A percentile compares a stretch with the other conserved stretches of the same genome.
Evolutionary conservation across 2,113 vertebrate genomes (phyloP).

Genomic region (Balaeniceps rex): DNA sequence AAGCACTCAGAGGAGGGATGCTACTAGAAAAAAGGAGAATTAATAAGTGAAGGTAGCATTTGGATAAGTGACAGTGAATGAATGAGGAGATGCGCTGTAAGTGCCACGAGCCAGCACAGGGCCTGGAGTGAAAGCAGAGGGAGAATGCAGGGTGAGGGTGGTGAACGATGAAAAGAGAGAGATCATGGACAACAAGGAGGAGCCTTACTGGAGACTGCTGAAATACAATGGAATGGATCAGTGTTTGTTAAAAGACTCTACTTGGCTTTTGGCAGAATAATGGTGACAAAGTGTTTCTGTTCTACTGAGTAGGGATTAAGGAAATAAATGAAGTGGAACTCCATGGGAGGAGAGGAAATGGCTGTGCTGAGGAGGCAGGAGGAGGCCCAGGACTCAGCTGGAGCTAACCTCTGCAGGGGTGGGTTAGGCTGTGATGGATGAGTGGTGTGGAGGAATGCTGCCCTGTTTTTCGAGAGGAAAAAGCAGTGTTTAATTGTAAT

Average conservation of each 20-base stretch:
- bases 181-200: neutral
- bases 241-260: constrained; percentile 4
- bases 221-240: neutral
- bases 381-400: neutral
- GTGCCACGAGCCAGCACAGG: neutral
- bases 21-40: constrained; percentile 7
- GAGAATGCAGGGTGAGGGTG: neutral
- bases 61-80: constrained; percentile 29
- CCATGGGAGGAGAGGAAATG: neutral
- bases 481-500: neutral
- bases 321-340: constrained; percentile 43
- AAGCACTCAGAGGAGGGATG: constrained; percentile 22
- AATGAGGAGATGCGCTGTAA: constrained; percentile 11
- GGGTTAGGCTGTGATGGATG: neutral
- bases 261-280: constrained; percentile 35
- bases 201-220: neutral
- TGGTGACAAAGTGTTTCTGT: constrained; percentile 20
- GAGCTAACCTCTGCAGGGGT: neutral
- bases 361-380: neutral
- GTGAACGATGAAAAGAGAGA: neutral
- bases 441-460: neutral
- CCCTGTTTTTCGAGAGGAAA: neutral
- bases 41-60: constrained; percentile 43
- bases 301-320: neutral
- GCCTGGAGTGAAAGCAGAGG: neutral